Conservation (phyloP, 2,797 vertebrate genomes). For the Pipistrellus kuhlii region DNA sequence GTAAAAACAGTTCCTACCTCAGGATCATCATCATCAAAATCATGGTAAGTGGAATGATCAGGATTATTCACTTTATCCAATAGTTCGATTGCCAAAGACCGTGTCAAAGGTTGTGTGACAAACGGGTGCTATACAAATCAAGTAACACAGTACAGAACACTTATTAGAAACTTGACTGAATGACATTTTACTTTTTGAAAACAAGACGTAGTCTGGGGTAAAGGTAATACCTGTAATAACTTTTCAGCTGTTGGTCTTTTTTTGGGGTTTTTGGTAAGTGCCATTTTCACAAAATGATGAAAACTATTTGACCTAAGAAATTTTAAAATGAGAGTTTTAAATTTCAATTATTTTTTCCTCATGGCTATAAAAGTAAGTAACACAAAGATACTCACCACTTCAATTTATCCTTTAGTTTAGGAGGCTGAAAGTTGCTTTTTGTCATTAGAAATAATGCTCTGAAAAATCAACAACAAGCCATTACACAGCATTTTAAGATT, state of each 20-base stretch:
- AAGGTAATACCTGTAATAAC: slow-evolving; percentile 93
- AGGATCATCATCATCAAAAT: slow-evolving; percentile 97
- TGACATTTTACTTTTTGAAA: slow-evolving; percentile 41
- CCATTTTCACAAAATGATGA: slow-evolving; percentile 98
- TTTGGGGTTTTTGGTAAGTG: slow-evolving; percentile 97
- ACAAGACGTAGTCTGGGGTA: slow-evolving; percentile 37
- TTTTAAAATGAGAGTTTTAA: slow-evolving; percentile 71
- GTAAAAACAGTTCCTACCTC: slow-evolving; percentile 89
- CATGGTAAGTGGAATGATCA: slow-evolving; percentile 96
- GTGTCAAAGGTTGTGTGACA: slow-evolving; percentile 96
- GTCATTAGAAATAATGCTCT: slow-evolving; percentile 99
- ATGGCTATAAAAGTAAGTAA: slow-evolving; percentile 55
- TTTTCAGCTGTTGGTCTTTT: slow-evolving; percentile 98
- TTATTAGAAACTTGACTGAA: slow-evolving; percentile 42
- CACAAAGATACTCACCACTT: slow-evolving; percentile 91
- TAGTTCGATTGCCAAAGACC: slow-evolving; percentile 97
- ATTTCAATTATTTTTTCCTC: slow-evolving; percentile 52
- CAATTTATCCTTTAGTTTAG: slow-evolving; percentile 98
- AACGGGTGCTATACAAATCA: slow-evolving; percentile 93
- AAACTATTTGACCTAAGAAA: slow-evolving; percentile 96
- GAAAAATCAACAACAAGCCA: slow-evolving; percentile 79
- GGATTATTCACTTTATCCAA: slow-evolving; percentile 98
- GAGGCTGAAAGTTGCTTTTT: slow-evolving; percentile 99
- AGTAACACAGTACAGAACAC: slow-evolving; percentile 2
- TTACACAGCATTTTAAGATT: not conserved